Conservation (phyloP, 2,113 vertebrate genomes). For the Turnix velox region DNA sequence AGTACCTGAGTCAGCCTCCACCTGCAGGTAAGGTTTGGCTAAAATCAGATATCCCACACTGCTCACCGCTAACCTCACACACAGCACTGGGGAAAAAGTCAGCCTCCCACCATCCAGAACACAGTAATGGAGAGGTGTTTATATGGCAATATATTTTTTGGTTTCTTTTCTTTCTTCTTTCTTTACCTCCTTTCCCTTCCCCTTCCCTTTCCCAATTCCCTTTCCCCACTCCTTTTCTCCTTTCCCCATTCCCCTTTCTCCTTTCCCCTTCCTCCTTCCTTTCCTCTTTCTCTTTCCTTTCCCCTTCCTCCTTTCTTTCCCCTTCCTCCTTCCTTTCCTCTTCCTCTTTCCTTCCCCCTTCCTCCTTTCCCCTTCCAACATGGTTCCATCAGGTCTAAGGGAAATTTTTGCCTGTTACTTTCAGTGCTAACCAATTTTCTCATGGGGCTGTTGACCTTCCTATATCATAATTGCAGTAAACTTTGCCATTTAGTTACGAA, state of each 20-base stretch:
- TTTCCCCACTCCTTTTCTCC: no score
- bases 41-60: background rate
- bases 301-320: no score
- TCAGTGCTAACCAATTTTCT: background rate
- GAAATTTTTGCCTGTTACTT: background rate
- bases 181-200: no score
- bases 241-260: no score
- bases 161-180: no score
- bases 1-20: slow-evolving; percentile 13
- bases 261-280: no score
- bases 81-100: background rate
- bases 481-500: slow-evolving; percentile 45
- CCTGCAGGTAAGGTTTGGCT: background rate
- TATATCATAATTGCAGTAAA: slow-evolving; percentile 16
- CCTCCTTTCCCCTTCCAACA: no score
- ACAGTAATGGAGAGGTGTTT: background rate
- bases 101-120: background rate
- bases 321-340: no score
- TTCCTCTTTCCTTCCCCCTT: no score
- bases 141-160: background rate
- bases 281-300: no score
- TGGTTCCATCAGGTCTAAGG: background rate
- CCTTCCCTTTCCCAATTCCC: no score
- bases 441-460: slow-evolving; percentile 5
- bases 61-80: background rate